Conservation (phyloP, 2,797 vertebrate species). For the Mormyrops boulengeri region DNA sequence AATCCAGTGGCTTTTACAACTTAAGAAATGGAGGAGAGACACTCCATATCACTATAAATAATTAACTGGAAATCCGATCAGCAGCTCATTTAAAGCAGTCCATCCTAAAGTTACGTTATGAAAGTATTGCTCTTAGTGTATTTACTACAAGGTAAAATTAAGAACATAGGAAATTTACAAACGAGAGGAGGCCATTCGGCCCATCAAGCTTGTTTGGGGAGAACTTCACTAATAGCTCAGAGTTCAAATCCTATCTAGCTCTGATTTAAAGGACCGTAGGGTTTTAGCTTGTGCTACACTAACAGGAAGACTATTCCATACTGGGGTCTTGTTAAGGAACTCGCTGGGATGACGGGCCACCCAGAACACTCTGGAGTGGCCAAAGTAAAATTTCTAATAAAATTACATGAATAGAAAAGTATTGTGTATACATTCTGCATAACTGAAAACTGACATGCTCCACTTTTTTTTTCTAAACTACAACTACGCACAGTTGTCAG, state of each 20-base stretch:
- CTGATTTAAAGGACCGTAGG: background rate
- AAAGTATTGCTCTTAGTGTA: background rate
- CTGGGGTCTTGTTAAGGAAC: slow-evolving; percentile 70
- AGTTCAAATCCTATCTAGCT: background rate
- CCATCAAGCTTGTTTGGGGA: background rate
- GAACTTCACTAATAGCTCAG: background rate
- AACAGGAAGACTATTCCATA: background rate
- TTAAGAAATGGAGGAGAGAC: background rate
- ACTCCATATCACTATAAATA: background rate
- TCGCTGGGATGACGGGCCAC: slow-evolving; percentile 78
- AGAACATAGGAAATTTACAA: background rate
- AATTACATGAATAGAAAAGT: background rate
- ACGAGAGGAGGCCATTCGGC: background rate
- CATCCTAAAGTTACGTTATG: background rate
- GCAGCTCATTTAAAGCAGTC: background rate
- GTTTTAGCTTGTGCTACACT: background rate
- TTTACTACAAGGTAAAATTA: background rate
- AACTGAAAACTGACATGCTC: background rate
- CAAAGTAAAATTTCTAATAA: slow-evolving; percentile 32
- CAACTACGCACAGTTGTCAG: background rate
- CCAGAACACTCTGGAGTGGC: slow-evolving; percentile 90
- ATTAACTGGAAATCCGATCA: background rate
- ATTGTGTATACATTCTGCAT: background rate
- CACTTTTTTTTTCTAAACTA: background rate
- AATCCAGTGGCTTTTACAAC: background rate